These are phyloP conservation scores for Phenganax subtilis DNA, from an alignment of 92 coral and sea anemone genomes.

Conservation along the genomic window DNA sequence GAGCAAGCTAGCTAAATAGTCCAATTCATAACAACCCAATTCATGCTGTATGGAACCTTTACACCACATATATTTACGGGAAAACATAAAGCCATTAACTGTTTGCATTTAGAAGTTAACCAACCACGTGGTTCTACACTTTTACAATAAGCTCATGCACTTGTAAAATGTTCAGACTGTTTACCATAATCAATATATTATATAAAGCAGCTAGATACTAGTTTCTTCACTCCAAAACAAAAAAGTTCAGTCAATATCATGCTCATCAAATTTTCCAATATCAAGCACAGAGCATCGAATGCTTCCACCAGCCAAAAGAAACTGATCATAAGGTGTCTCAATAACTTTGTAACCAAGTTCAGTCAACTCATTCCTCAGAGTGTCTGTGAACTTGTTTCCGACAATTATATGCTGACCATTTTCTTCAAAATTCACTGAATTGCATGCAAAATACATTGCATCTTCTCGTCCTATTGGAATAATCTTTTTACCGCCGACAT, in stretches of 20 bases:
- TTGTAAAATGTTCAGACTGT: no score
- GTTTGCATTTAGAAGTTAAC: no score
- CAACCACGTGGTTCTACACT: no score
- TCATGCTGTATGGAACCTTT: no score
- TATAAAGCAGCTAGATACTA: no score
- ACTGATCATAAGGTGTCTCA: constrained; percentile 28
- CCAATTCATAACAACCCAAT: no score
- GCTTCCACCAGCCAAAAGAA: constrained; percentile 31
- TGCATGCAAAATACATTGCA: constrained; percentile 32
- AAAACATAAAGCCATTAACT: no score
- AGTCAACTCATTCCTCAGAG: constrained; percentile 1
- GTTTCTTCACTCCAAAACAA: no score
- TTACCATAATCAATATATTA: no score
- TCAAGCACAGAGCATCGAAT: constrained; percentile 31
- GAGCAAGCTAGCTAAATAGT: no score
- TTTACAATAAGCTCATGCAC: no score
- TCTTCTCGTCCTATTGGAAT: constrained; percentile 21
- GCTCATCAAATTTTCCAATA: constrained; percentile 12
- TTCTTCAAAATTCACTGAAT: constrained; percentile 32
- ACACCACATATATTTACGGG: no score
- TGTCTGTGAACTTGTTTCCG: constrained; percentile 27
- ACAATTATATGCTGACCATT: constrained; percentile 22
- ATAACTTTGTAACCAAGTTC: constrained; percentile 27
- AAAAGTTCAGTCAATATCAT: background rate
- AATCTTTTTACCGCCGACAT: constrained; percentile 15